A percentile compares a stretch with the other conserved stretches of the same genome.
Conservation (phyloP, 2,888 invertebrate genomes). For the Cepaea hortensis region DNA sequence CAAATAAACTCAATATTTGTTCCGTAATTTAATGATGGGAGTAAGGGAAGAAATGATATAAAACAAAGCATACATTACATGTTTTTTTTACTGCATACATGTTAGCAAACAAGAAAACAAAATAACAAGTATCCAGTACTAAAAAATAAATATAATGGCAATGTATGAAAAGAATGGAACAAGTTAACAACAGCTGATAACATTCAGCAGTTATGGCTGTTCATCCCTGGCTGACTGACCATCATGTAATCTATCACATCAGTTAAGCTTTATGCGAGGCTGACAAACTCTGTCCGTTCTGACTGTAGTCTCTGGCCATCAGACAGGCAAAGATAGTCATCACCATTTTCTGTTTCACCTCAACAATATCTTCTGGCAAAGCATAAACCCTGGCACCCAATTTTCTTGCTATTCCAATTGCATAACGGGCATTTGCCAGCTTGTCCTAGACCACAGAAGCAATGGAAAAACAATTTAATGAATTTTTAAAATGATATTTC, state of each 20-base stretch:
- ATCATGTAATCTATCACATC: neutral
- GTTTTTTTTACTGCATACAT: neutral
- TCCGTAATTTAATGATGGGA: neutral
- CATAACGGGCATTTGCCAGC: slow-evolving; percentile 98
- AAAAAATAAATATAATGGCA: neutral
- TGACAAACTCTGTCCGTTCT: slow-evolving; percentile 46
- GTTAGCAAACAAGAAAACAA: neutral
- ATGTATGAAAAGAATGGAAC: neutral
- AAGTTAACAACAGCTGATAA: slow-evolving; percentile 26
- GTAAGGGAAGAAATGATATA: neutral
- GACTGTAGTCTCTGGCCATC: slow-evolving; percentile 89
- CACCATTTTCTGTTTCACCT: slow-evolving; percentile 98
- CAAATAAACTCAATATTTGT: neutral
- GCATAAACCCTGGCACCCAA: slow-evolving; percentile 98
- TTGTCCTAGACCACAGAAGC: slow-evolving; percentile 84
- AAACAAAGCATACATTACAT: neutral
- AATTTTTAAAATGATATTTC: too few species aligned
- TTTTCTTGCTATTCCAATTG: slow-evolving; percentile 97
- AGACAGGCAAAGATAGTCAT: slow-evolving; percentile 99
- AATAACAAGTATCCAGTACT: neutral
- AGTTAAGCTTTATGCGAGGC: slow-evolving; percentile 31
- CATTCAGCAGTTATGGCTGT: slow-evolving; percentile 29
- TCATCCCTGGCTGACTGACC: neutral
- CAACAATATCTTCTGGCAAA: slow-evolving; percentile 97
- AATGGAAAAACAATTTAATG: neutral